These are phyloP conservation scores for Amazona vittata DNA, from an alignment of 2,113 vertebrate genomes.

Conservation along the genomic window DNA sequence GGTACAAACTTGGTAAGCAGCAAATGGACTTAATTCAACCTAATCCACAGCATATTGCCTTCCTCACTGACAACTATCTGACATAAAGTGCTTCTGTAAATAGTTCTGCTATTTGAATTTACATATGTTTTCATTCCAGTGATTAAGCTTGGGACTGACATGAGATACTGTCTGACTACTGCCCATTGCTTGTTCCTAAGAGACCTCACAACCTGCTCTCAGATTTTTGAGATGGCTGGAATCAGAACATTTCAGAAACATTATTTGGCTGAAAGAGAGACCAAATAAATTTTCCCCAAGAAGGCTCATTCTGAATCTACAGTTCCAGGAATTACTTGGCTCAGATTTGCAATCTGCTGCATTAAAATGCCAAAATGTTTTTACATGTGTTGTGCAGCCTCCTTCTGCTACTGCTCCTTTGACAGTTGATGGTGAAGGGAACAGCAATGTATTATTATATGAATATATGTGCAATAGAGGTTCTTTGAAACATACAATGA, in stretches of 20 bases:
- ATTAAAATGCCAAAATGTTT: not conserved
- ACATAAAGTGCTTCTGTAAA: not conserved
- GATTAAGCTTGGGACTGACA: not conserved
- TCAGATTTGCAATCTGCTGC: not conserved
- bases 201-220: not conserved
- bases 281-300: not conserved
- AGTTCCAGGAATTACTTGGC: not conserved
- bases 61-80: not conserved
- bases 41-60: not conserved
- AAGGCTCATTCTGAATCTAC: not conserved
- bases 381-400: not conserved
- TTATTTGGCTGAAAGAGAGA: not conserved
- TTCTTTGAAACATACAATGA: not conserved
- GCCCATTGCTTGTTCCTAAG: not conserved
- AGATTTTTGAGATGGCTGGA: not conserved
- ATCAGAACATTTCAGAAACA: not conserved
- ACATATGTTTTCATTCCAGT: not conserved
- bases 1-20: constrained; percentile 94
- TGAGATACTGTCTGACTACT: not conserved
- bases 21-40: not conserved
- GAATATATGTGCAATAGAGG: not conserved
- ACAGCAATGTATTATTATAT: not conserved
- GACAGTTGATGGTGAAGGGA: not conserved
- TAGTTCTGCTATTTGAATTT: not conserved
- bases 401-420: not conserved